These are phyloP conservation scores for Andrena fulva DNA, from an alignment of 2,888 invertebrate genomes.

Conservation along the genomic window DNA sequence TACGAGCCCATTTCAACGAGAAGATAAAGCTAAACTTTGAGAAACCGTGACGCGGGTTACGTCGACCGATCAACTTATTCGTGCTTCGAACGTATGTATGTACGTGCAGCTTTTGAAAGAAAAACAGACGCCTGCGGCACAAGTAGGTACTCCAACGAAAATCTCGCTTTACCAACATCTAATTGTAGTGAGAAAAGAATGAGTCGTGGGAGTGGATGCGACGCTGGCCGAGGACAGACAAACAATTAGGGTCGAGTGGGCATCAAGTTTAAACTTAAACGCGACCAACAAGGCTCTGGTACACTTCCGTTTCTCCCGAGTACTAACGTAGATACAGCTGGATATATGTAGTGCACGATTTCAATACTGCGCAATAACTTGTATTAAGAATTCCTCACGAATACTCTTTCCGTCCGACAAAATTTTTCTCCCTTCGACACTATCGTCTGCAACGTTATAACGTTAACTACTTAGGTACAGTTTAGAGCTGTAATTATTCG, in stretches of 20 bases:
- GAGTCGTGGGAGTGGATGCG: conserved; percentile 36
- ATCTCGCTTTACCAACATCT: conserved; percentile 17
- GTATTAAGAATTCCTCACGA: conserved; percentile 2
- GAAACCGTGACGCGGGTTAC: background rate
- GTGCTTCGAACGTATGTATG: background rate
- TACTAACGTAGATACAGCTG: conserved; percentile 25
- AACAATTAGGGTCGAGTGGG: conserved; percentile 75
- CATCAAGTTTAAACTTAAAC: conserved; percentile 73
- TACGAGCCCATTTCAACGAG: background rate
- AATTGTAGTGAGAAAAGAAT: conserved; percentile 44
- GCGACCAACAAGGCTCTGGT: conserved; percentile 50
- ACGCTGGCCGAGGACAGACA: conserved; percentile 60
- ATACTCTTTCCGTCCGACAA: background rate
- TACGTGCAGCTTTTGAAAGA: background rate
- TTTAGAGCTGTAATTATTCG: background rate
- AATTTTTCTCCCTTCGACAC: background rate
- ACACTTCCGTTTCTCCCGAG: conserved; percentile 53
- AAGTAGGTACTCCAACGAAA: background rate
- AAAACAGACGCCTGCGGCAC: background rate
- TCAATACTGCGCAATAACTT: conserved; percentile 8
- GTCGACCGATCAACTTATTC: background rate
- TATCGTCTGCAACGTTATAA: background rate
- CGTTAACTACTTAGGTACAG: background rate
- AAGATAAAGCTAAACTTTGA: background rate
- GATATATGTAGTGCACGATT: background rate